phyloP scores from a whole-genome alignment of 2,797 vertebrate genomes.

The Paramormyrops hopkinsi region DNA sequence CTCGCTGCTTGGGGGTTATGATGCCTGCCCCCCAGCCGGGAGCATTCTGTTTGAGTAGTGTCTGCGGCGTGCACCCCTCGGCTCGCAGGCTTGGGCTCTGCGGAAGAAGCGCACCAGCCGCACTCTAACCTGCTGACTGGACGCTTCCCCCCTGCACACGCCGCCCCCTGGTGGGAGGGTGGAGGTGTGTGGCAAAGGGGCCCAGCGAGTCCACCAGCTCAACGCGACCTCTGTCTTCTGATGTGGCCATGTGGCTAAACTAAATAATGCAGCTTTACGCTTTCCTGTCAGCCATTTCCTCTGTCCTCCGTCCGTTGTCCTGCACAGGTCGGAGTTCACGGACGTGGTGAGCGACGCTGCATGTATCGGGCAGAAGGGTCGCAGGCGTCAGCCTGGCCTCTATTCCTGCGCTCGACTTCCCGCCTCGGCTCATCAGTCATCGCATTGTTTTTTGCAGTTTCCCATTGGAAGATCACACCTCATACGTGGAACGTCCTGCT shows the following conservation, averaged over 20 bases:
- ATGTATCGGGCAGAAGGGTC: not conserved
- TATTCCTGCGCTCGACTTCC: not conserved
- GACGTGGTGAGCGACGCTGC: not conserved
- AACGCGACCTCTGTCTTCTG: not conserved
- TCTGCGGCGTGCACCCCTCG: constrained; percentile 3
- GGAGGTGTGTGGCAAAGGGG: not conserved
- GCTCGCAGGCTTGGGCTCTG: not conserved
- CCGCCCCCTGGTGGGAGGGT: not conserved
- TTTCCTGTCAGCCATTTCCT: not conserved
- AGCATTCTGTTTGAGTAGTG: not conserved
- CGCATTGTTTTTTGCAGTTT: not conserved
- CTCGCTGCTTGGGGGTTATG: not conserved
- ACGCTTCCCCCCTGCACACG: not conserved
- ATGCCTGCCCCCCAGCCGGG: not conserved
- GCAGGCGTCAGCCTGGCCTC: not conserved
- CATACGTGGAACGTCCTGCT: not conserved
- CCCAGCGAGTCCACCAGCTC: not conserved
- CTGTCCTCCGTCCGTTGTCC: not conserved
- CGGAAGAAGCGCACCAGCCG: not conserved
- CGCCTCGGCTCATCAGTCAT: not conserved
- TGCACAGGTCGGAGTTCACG: not conserved
- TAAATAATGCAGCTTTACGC: not conserved
- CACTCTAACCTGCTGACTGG: constrained; percentile 6
- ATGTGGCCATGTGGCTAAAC: not conserved
- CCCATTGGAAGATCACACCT: not conserved